Conservation (phyloP, 2,888 invertebrate species). For the Nycteola revayana region DNA sequence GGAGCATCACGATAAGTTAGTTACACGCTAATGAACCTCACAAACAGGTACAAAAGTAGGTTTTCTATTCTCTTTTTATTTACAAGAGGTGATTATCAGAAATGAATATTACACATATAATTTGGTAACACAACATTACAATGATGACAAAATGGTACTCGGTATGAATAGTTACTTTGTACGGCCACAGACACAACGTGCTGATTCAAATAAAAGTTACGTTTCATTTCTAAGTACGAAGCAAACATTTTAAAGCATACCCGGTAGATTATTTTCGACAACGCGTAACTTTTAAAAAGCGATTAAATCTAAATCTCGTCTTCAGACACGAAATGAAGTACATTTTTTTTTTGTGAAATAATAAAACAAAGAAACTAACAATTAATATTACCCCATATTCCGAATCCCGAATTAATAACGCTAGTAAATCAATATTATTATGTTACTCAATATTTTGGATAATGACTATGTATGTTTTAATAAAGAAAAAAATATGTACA, state of each 20-base stretch:
- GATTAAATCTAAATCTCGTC: conserved; percentile 40
- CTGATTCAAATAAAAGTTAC: conserved; percentile 32
- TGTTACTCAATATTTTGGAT: conserved; percentile 48
- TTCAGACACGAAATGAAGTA: conserved; percentile 47
- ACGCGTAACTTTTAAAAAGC: conserved; percentile 48
- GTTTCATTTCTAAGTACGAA: conserved; percentile 60
- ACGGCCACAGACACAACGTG: conserved; percentile 41
- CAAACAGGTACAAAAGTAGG: conserved; percentile 77
- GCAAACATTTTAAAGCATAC: conserved; percentile 56
- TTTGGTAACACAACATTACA: conserved; percentile 43
- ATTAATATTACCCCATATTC: conserved; percentile 42
- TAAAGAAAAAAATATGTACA: conserved; percentile 56
- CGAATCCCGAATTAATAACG: conserved; percentile 41
- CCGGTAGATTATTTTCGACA: conserved; percentile 29
- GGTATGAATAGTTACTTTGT: conserved; percentile 37
- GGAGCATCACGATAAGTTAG: conserved; percentile 34
- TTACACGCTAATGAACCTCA: conserved; percentile 56
- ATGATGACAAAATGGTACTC: conserved; percentile 31
- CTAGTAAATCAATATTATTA: conserved; percentile 38
- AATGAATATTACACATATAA: conserved; percentile 38
- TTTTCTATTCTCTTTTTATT: conserved; percentile 56
- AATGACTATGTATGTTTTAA: conserved; percentile 54
- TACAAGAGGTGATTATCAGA: conserved; percentile 56
- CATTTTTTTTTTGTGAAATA: conserved; percentile 33
- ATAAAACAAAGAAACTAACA: conserved; percentile 33